Base-by-base conservation (phyloP, 1,140 invertebrate species). In the Megalonaias nervosa region DNA sequence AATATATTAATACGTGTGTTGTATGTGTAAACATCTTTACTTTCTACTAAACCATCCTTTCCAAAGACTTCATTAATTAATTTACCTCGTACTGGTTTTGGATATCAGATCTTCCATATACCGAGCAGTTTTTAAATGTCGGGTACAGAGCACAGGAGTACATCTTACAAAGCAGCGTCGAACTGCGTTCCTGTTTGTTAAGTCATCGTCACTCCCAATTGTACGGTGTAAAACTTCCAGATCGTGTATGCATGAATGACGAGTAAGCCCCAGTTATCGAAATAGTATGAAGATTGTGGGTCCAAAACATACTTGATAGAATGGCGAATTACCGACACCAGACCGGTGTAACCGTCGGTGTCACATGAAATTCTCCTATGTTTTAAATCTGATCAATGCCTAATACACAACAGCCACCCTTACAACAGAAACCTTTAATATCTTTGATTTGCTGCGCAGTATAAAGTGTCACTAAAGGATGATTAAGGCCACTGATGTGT, bases 301-400 rank as follows among this genome's bases (percentile, higher is more conserved):
- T 12, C 74, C 72, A 23, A 70, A 75, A 15, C 48, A 60, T 1
- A 75, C 68, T 55, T 66, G 67, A 61, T 75, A 15, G 13, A 9
- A 26, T 56, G 19, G 15, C 31, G 14, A n/a, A 62, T 17, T 13
- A 75, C 67, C 31, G 5, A 31, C 6, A 67, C 67, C 19, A 68
- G 59, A 23, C 60, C 74, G 61, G 68, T 75, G 38, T 68, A 75
- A 4, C 61, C 57, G 14, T 75, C 48, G 66, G 74, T 62, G 74
- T 75, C 0, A 75, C 74, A 26, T 75, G 59, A 23, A 75, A 75
- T 55, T 75, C 74, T 16, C 66, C 66, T 11, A 75, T 15, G 23
- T 75, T 75, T 23, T 75, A 75, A 31, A 66, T 75, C 26, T 75
- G 68, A 48, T 75, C 74, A 21, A 75, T 56, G 6, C 66, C 74